These are phyloP conservation scores for Heteropelma amictum DNA, from an alignment of 2,888 invertebrate genomes.

Conservation along the genomic window DNA sequence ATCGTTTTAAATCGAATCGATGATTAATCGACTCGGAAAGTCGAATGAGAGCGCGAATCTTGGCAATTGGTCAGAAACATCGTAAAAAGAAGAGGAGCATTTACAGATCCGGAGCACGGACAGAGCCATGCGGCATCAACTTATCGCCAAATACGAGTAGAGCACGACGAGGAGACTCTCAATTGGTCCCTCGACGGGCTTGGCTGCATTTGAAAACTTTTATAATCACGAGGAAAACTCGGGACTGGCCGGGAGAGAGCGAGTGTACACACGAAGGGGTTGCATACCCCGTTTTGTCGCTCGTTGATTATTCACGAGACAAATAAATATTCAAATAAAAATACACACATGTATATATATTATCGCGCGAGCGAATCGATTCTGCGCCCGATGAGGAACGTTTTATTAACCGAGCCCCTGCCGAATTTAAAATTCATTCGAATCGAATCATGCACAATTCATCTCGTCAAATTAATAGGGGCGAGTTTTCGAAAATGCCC, in stretches of 20 bases:
- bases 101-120: no score
- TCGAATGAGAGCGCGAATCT: no score
- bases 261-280: neutral
- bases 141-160: neutral
- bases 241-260: neutral
- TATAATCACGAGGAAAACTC: slow-evolving; percentile 18
- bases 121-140: no score
- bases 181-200: slow-evolving; percentile 18
- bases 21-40: no score
- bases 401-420: neutral
- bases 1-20: no score
- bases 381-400: no score
- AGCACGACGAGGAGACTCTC: neutral
- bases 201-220: slow-evolving; percentile 39
- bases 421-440: neutral
- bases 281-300: neutral
- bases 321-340: slow-evolving; percentile 32
- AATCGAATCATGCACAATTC: no score
- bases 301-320: slow-evolving; percentile 23
- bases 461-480: no score
- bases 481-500: no score
- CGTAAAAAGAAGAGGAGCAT: no score
- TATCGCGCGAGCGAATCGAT: no score
- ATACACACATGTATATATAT: neutral
- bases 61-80: neutral